A percentile compares a stretch with the other conserved stretches of the same genome.
phyloP scores from a whole-genome alignment of 1,140 invertebrate species.

The Vanessa atalanta region DNA sequence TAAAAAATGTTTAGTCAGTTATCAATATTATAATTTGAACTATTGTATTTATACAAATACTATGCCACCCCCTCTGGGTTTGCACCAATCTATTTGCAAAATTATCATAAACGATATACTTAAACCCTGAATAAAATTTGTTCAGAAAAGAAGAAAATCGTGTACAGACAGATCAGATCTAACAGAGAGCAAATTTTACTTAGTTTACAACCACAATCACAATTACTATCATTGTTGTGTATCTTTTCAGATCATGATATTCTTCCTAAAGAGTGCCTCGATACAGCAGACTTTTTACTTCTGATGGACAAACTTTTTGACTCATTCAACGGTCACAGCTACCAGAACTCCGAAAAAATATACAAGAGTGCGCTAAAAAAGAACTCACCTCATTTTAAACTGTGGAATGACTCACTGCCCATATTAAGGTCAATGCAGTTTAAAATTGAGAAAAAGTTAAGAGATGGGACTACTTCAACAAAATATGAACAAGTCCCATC shows the following conservation, averaged over 20 bases:
- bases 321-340: constrained; percentile 33
- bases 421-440: constrained; percentile 11
- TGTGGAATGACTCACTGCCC: constrained; percentile 9
- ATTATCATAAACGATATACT: constrained; percentile 17
- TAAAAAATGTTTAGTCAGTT: constrained; percentile 14
- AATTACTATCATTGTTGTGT: constrained; percentile 17
- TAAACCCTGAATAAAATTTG: constrained; percentile 11
- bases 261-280: constrained; percentile 27
- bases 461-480: constrained; percentile 7
- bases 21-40: constrained; percentile 10
- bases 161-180: constrained; percentile 12
- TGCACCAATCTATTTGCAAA: constrained; percentile 18
- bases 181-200: constrained; percentile 13
- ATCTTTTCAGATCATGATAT: constrained; percentile 38
- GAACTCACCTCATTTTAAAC: constrained; percentile 2
- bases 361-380: constrained; percentile 2
- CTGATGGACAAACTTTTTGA: no score
- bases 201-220: constrained; percentile 13
- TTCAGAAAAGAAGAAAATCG: constrained; percentile 13
- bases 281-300: constrained; percentile 34
- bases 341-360: constrained; percentile 9
- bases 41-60: constrained; percentile 11
- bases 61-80: constrained; percentile 16
- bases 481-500: constrained; percentile 35
- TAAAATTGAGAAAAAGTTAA: background rate